Evolutionary conservation across 2,888 invertebrate species (phyloP).

Genomic region (Rhyacophila evoluta): DNA sequence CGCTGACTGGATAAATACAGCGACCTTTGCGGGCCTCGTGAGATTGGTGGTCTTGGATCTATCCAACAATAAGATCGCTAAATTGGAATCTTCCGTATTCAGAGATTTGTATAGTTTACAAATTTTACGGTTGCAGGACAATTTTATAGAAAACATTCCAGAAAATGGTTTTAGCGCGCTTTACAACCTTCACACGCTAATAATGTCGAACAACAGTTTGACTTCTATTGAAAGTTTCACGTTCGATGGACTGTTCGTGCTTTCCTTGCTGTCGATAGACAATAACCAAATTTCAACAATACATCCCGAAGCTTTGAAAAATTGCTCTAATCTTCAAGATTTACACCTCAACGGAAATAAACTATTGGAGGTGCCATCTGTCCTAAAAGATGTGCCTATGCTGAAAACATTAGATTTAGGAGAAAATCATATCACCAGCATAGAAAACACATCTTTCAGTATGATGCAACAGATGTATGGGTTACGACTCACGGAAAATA

Average conservation of each 20-base stretch:
- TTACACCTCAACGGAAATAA: constrained; percentile 87
- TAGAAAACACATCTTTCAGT: constrained; percentile 84
- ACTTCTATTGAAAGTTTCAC: constrained; percentile 81
- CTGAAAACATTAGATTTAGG: constrained; percentile 86
- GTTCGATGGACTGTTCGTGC: constrained; percentile 80
- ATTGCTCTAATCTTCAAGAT: constrained; percentile 84
- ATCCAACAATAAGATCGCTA: constrained; percentile 80
- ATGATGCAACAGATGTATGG: constrained; percentile 85
- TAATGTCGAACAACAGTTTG: constrained; percentile 84
- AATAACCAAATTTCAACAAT: constrained; percentile 83
- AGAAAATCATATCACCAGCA: constrained; percentile 83
- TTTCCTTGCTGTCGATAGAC: constrained; percentile 83
- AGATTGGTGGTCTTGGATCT: constrained; percentile 82
- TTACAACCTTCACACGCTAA: constrained; percentile 83
- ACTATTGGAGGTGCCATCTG: constrained; percentile 80
- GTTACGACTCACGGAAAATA: constrained; percentile 86
- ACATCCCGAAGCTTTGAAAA: constrained; percentile 80
- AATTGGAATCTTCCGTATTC: constrained; percentile 81
- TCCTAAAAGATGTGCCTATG: constrained; percentile 79
- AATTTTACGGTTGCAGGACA: constrained; percentile 83
- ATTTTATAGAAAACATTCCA: constrained; percentile 80
- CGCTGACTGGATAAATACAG: constrained; percentile 85
- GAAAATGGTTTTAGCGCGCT: constrained; percentile 84
- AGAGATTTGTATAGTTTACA: constrained; percentile 83
- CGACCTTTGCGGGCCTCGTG: constrained; percentile 82